Percentiles rank a stretch among this genome's conserved stretches.
Evolutionary conservation across 1,140 invertebrate genomes (phyloP).

Genomic region (Trichomalopsis sarcophagae): DNA sequence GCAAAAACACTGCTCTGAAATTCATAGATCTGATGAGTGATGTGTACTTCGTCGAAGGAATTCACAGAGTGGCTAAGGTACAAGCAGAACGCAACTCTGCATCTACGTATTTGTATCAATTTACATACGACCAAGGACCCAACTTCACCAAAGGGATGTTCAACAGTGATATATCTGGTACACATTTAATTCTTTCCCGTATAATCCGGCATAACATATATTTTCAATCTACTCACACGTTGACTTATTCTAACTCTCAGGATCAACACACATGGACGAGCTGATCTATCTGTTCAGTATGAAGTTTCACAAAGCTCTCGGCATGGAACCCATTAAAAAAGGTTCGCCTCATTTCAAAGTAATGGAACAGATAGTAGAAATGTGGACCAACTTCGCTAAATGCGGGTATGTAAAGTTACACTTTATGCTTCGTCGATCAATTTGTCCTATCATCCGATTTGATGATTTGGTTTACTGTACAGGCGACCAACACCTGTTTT

Average conservation of each 20-base stretch:
- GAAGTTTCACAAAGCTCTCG: conserved; percentile 13
- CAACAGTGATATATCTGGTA: not conserved
- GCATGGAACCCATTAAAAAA: not conserved
- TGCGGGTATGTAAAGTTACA: conserved; percentile 57
- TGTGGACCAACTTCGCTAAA: conserved; percentile 69
- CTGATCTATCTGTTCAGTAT: conserved; percentile 57
- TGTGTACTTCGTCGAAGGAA: conserved; percentile 68
- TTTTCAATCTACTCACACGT: too few species aligned
- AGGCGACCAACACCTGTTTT: conserved; percentile 56
- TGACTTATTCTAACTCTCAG: not conserved
- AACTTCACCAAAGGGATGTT: too few species aligned
- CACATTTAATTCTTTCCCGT: not conserved
- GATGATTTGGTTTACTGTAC: conserved; percentile 23
- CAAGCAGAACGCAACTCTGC: conserved; percentile 61
- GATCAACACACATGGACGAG: too few species aligned
- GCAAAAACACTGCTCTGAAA: not conserved
- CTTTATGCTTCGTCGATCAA: too few species aligned
- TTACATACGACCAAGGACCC: conserved; percentile 65
- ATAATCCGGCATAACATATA: too few species aligned
- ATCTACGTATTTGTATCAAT: conserved; percentile 74
- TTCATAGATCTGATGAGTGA: conserved; percentile 58
- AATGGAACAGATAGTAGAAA: conserved; percentile 59
- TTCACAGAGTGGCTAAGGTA: conserved; percentile 67
- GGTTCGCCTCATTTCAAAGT: conserved; percentile 48
- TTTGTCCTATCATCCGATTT: not conserved